These are phyloP conservation scores for Drosophila greeni DNA, from an alignment of 2,888 invertebrate genomes.

Conservation along the genomic window DNA sequence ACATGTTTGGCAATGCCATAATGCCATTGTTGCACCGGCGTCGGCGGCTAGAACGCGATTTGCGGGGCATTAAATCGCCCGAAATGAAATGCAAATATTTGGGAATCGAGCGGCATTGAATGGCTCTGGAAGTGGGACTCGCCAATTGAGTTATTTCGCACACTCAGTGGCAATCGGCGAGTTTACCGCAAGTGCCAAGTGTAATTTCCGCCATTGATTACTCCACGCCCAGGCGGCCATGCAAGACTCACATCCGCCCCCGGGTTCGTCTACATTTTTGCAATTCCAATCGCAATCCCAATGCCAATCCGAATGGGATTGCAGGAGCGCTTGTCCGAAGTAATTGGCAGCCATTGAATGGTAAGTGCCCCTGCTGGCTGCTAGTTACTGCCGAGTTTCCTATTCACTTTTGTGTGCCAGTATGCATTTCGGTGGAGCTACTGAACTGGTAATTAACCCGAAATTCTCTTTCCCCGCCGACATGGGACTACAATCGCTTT, in stretches of 20 bases:
- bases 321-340: slow-evolving; percentile 14
- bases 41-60: slow-evolving; percentile 12
- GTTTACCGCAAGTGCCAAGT: slow-evolving; percentile 36
- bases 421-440: slow-evolving; percentile 6
- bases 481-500: slow-evolving; percentile 19
- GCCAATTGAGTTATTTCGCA: slow-evolving; percentile 37
- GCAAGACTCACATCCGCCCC: slow-evolving; percentile 14
- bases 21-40: slow-evolving; percentile 14
- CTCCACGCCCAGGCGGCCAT: slow-evolving; percentile 7
- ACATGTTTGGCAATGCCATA: slow-evolving; percentile 45
- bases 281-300: slow-evolving; percentile 10
- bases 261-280: slow-evolving; percentile 10
- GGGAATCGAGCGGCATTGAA: slow-evolving; percentile 30
- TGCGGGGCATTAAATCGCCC: slow-evolving; percentile 8
- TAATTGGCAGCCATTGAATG: slow-evolving; percentile 37
- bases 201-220: slow-evolving; percentile 51
- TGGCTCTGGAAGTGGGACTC: slow-evolving; percentile 4
- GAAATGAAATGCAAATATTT: slow-evolving; percentile 44
- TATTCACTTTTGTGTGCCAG: slow-evolving; percentile 23
- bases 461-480: slow-evolving; percentile 22
- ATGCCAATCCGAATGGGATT: slow-evolving; percentile 6
- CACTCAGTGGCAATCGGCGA: slow-evolving; percentile 17
- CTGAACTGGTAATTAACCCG: slow-evolving; percentile 27
- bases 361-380: slow-evolving; percentile 21
- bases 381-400: slow-evolving; percentile 6